These are phyloP conservation scores for Pseudomyrmex dendroicus DNA, from an alignment of 1,140 invertebrate species.

Conservation along the genomic window DNA sequence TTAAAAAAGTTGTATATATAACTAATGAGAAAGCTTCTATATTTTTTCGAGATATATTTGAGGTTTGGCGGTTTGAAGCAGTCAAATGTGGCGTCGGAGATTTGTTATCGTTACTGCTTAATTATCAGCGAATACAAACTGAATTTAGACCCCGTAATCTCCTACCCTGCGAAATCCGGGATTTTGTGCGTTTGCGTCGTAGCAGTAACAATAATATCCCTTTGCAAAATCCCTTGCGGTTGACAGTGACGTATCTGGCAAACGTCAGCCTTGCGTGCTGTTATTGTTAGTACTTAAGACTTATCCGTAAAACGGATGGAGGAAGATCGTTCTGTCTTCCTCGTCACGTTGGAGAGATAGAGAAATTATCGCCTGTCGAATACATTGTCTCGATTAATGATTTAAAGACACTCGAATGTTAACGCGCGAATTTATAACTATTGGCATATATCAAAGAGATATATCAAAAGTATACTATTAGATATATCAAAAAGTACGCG, in stretches of 20 bases:
- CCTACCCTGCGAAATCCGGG: conserved; percentile 30
- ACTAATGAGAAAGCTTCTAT: background rate
- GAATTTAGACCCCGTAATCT: conserved; percentile 15
- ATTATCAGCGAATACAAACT: conserved; percentile 35
- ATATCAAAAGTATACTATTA: no score
- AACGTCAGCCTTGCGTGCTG: conserved; percentile 36
- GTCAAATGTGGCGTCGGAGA: background rate
- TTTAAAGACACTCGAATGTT: background rate
- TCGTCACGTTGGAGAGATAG: background rate
- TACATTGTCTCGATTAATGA: background rate
- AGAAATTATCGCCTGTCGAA: conserved; percentile 21
- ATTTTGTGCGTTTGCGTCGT: conserved; percentile 47
- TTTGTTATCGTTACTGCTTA: conserved; percentile 56
- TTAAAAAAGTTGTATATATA: no score
- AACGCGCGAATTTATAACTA: background rate
- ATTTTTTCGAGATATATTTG: conserved; percentile 13
- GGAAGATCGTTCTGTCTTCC: conserved; percentile 44
- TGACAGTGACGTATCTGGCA: conserved; percentile 59
- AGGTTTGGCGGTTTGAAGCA: conserved; percentile 7
- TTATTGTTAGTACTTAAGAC: conserved; percentile 65
- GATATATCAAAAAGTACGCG: background rate
- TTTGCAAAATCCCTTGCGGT: conserved; percentile 49
- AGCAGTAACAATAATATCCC: conserved; percentile 59
- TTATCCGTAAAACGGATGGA: conserved; percentile 51
- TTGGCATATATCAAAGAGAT: background rate